phyloP scores from a whole-genome alignment of 2,113 vertebrate species.

The Talpa occidentalis region DNA sequence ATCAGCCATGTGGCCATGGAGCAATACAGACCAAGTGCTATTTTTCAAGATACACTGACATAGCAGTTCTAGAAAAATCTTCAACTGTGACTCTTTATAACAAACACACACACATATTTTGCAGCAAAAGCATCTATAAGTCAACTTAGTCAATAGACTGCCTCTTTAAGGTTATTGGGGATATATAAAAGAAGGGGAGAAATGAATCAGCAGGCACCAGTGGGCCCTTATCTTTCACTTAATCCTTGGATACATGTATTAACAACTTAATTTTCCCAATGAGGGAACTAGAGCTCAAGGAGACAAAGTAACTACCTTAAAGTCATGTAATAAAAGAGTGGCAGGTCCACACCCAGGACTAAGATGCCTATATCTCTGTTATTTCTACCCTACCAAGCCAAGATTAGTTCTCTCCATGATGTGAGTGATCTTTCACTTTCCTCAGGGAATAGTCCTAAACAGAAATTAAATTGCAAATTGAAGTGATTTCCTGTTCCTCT shows the following conservation, averaged over 20 bases:
- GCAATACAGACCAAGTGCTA: background rate
- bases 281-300: background rate
- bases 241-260: background rate
- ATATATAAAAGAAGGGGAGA: background rate
- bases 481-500: background rate
- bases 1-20: background rate
- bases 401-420: background rate
- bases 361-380: background rate
- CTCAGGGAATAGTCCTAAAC: background rate
- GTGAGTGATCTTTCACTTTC: background rate
- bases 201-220: background rate
- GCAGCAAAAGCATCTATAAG: background rate
- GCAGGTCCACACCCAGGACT: no score
- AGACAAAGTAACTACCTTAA: background rate
- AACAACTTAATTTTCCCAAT: background rate
- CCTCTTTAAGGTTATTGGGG: background rate
- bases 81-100: background rate
- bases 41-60: slow-evolving; percentile 36
- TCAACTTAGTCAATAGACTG: background rate
- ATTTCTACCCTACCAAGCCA: background rate
- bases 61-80: background rate
- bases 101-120: background rate
- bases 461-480: background rate
- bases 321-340: background rate
- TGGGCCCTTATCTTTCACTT: background rate